Evolutionary conservation across 2,113 vertebrate genomes (phyloP).

Genomic region (Ammospiza caudacuta): DNA sequence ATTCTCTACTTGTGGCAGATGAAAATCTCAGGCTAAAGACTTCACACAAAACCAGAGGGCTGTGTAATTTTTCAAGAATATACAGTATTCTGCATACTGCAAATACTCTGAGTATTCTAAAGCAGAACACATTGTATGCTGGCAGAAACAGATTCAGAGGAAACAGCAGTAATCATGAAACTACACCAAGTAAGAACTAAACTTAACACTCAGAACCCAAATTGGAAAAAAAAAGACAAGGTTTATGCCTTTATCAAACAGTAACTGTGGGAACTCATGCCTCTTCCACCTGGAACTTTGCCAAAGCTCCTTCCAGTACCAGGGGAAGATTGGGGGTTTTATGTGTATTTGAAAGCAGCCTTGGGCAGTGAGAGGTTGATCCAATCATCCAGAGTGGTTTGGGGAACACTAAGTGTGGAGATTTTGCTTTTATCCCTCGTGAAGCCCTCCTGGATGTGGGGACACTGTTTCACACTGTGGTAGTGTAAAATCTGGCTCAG

Average conservation of each 20-base stretch:
- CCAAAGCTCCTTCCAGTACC: neutral
- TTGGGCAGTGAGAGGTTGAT: neutral
- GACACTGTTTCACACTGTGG: neutral
- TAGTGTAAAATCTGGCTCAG: neutral
- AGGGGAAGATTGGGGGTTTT: neutral
- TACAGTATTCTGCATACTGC: neutral
- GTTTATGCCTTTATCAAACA: neutral
- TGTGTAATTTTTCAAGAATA: neutral
- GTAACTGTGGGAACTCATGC: neutral
- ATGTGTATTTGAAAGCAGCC: neutral
- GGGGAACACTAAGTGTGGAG: neutral
- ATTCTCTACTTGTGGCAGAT: neutral
- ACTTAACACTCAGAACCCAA: neutral
- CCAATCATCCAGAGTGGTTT: neutral
- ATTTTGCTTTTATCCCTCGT: rapidly evolving
- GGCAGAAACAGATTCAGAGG: neutral
- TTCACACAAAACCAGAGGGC: neutral
- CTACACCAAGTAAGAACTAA: neutral
- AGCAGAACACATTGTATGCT: neutral
- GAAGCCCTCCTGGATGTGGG: neutral
- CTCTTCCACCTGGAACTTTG: neutral
- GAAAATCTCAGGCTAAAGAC: neutral
- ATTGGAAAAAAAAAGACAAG: neutral
- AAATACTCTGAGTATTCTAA: neutral
- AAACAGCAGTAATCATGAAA: neutral